Evolutionary conservation across 2,113 vertebrate species (phyloP), one percentile per base, ranked within the genome.

Genomic region (Melospiza georgiana): DNA sequence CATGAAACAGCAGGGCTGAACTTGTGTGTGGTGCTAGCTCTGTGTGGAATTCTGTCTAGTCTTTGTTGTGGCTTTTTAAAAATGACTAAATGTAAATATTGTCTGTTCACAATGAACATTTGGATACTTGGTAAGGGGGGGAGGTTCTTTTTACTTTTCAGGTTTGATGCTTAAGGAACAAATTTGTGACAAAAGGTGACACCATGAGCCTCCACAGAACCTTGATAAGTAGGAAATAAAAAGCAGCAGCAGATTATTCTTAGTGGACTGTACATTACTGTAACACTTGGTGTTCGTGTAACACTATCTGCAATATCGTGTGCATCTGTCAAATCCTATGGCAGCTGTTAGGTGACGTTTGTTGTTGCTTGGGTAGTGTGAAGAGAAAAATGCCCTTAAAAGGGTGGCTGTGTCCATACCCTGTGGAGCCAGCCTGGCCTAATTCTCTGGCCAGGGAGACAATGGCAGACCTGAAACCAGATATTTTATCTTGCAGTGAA

Each of bases 271-370:
- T 49, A 28, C 23, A 9, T 52, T 37, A 30, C 4, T 0, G 49
- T 24, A 57, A 83, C 85, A 82, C 62, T 44, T 85, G 95, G 41
- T 58, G 41, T 41, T 82, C 68, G 82, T 79, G 92, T 90, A 94
- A 94, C 79, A 71, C 63, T 75, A 87, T 84, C 95, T 92, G 84
- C 75, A 52, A 25, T 31, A 52, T n/a, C 11, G 9, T 33, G 46
- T 77, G 59, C 72, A 62, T 92, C 79, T 94, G 92, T 83, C 71
- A 61, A 87, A 66, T 54, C 72, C 85, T 46, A 0, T 10, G 63
- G 49, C 88, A 94, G 95, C 94, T 94, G 82, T 52, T 61, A 20
- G 82, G 72, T 39, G 75, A 35, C 10, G 31, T 9, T 37, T 77
- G 35, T 31, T 57, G 31, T 37, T 69, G 37, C 71, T 92, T 31